phyloP scores from a whole-genome alignment of 1,140 invertebrate genomes.

The Paraescarpia echinospica region DNA sequence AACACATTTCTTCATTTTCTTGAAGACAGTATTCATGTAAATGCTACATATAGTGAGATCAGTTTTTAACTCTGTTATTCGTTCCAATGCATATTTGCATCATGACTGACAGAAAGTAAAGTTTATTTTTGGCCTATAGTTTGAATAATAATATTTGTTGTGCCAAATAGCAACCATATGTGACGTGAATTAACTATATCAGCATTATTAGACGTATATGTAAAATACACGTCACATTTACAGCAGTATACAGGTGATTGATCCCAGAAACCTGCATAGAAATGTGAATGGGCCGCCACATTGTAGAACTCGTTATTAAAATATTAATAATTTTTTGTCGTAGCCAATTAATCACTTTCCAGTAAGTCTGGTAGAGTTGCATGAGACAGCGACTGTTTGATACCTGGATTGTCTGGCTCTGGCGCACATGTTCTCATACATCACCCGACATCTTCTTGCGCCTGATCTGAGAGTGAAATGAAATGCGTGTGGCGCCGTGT shows the following conservation, averaged over 20 bases:
- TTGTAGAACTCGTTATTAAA: neutral
- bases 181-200: too few relatives aligned
- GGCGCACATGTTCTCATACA: neutral
- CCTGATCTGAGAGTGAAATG: neutral
- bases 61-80: too few relatives aligned
- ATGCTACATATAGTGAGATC: too few relatives aligned
- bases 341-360: neutral
- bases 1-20: too few relatives aligned
- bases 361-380: neutral
- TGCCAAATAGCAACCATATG: too few relatives aligned
- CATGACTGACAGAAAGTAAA: too few relatives aligned
- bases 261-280: neutral
- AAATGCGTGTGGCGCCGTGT: neutral
- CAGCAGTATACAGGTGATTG: neutral
- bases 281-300: too few relatives aligned
- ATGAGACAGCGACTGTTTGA: neutral
- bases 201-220: neutral
- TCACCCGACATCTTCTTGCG: neutral
- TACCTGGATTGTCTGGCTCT: neutral
- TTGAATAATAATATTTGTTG: too few relatives aligned
- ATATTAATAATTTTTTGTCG: neutral
- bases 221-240: neutral
- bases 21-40: too few relatives aligned
- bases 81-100: too few relatives aligned
- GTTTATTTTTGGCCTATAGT: too few relatives aligned